Conservation (phyloP, 2,797 vertebrate genomes). For the Ataeniobius toweri region DNA sequence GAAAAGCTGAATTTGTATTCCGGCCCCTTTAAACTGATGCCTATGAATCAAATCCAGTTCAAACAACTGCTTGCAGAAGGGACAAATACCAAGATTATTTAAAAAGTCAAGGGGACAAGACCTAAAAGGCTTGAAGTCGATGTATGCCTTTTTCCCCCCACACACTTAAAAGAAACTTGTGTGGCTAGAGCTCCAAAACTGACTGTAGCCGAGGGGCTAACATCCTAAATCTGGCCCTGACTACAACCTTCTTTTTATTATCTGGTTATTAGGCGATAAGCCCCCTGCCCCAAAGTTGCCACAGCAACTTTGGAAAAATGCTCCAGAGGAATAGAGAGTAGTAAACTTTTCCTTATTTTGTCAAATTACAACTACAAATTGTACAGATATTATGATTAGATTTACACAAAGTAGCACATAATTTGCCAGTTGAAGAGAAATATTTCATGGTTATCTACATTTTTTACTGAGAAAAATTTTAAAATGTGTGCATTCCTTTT, state of each 20-base stretch:
- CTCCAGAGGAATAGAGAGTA: not conserved
- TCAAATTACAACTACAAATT: not conserved
- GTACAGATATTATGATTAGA: not conserved
- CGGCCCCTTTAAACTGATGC: not conserved
- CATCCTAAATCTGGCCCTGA: not conserved
- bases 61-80: not conserved
- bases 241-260: conserved; percentile 1
- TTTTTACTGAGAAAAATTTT: not conserved
- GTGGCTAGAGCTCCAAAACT: not conserved
- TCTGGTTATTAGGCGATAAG: not conserved
- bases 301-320: not conserved
- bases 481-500: not conserved
- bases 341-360: not conserved
- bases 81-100: no score
- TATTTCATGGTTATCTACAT: no score
- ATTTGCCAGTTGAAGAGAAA: no score
- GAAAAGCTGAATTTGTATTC: not conserved
- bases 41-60: not conserved
- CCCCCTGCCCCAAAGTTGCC: not conserved
- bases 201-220: not conserved
- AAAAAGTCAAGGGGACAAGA: not conserved
- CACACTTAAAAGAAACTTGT: not conserved
- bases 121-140: not conserved
- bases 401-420: no score
- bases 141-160: not conserved